phyloP scores from a whole-genome alignment of 2,797 vertebrate genomes.

The Enteromius viviparus region DNA sequence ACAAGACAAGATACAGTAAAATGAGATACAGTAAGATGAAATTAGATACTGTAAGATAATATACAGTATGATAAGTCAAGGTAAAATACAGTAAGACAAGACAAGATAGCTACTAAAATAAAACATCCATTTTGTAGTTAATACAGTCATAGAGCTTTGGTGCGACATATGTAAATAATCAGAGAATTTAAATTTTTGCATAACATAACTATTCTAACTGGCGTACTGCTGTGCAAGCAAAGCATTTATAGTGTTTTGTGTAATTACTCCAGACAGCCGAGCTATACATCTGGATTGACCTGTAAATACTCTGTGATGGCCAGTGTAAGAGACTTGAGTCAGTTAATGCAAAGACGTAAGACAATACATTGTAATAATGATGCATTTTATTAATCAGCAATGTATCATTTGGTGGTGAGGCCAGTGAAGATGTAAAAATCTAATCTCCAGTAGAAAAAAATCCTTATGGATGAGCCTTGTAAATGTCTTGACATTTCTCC shows the following conservation, averaged over 20 bases:
- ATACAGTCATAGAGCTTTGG: not conserved
- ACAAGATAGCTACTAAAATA: too few species aligned
- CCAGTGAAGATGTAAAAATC: not conserved
- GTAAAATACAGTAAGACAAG: too few species aligned
- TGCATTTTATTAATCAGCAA: not conserved
- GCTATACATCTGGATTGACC: not conserved
- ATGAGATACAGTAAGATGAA: too few species aligned
- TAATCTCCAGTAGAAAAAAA: not conserved
- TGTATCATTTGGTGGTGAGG: not conserved
- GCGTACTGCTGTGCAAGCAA: not conserved
- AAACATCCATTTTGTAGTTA: not conserved
- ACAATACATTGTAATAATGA: not conserved
- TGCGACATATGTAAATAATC: not conserved
- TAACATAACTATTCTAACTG: not conserved
- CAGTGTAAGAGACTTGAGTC: not conserved
- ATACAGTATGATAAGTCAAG: too few species aligned
- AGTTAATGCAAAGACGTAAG: not conserved
- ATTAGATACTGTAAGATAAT: too few species aligned
- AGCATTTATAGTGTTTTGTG: not conserved
- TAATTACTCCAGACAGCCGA: not conserved
- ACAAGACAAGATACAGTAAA: too few species aligned
- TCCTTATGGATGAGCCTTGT: not conserved
- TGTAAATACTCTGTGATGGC: too few species aligned
- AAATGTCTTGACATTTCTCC: constrained; percentile 37
- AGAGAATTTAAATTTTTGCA: not conserved